A percentile compares a stretch with the other conserved stretches of the same genome.
Conservation (phyloP, 2,888 invertebrate species). For the Phragmatobia fuliginosa region DNA sequence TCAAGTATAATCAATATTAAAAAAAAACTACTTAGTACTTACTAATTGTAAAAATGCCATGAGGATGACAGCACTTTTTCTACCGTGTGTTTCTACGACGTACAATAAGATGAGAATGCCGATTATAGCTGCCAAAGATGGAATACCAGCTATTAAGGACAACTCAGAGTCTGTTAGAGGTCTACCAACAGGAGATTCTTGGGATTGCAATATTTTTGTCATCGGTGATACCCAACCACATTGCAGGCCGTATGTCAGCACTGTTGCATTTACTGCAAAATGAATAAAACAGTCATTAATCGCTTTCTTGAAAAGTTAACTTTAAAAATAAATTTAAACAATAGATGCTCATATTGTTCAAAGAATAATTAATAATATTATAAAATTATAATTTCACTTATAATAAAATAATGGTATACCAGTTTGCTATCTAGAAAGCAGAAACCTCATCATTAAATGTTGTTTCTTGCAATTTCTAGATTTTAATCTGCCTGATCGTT, state of each 20-base stretch:
- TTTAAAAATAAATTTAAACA: too few species aligned
- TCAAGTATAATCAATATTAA: background rate
- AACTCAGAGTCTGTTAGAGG: constrained; percentile 68
- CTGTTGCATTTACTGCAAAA: constrained; percentile 69
- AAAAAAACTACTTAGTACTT: constrained; percentile 50
- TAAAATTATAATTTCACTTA: too few species aligned
- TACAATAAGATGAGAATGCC: constrained; percentile 72
- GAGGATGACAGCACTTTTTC: constrained; percentile 73
- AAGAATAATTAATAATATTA: too few species aligned
- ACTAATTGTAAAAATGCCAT: constrained; percentile 77
- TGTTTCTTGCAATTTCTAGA: background rate
- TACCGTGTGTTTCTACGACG: constrained; percentile 72
- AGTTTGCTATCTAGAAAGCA: too few species aligned
- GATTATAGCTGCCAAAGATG: constrained; percentile 71
- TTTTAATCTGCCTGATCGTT: background rate
- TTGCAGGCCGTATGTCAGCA: constrained; percentile 75
- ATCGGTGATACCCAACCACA: constrained; percentile 81
- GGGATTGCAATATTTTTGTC: constrained; percentile 67
- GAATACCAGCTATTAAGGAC: constrained; percentile 76
- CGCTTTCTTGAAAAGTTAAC: background rate
- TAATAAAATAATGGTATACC: too few species aligned
- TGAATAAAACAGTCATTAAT: background rate
- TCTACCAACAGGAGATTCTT: constrained; percentile 62
- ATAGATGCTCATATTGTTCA: too few species aligned
- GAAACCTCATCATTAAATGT: too few species aligned